Base-by-base conservation (phyloP, 2,113 vertebrate genomes). In the Columba livia region DNA sequence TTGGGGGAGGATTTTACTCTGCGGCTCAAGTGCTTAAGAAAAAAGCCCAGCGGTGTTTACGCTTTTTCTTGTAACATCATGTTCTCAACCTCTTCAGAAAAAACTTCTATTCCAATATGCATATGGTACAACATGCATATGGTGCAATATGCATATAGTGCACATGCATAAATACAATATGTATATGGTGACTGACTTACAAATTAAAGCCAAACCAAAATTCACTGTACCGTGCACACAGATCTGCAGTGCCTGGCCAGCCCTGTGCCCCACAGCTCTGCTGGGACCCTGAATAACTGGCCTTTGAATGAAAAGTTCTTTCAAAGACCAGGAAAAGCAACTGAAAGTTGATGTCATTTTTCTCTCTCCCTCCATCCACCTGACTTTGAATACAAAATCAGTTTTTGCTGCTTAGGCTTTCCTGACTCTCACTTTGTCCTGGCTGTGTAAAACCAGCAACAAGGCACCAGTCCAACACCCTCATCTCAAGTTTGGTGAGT, bases 311-410 rank as follows among this genome's bases (percentile, higher is more conserved):
- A 81, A 96, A 80, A 61, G 4, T 15, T 2, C 10, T 61, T 81
- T 67, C 36, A 67, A 87, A 81, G 79, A 17, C 3, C 15, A 48
- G 19, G 16, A 71, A 6, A 58, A 61, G 23, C 14, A 2, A n/a
- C 60, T 48, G 78, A 25, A 56, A 91, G 67, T 3, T 51, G 67
- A 36, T 67, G 56, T 6, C 1, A 0, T 65, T 70, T 61, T 12
- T 34, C 23, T 56, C 12, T 10, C 10, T 66, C 9, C 17, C 23
- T 6, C 42, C 9, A 42, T 0, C 6, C 2, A 0, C 40, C 17
- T 64, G 36, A 20, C 8, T 69, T 10, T 83, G 58, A 88, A 51
- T 48, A 72, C 26, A 88, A 72, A 93, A 56, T 28, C 6, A 73
- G 11, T 61, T 94, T 65, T 31, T 83, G 24, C 11, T 7, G 2